Evolutionary conservation across 2,797 vertebrate species (phyloP).

Genomic region (Thalassophryne amazonica): DNA sequence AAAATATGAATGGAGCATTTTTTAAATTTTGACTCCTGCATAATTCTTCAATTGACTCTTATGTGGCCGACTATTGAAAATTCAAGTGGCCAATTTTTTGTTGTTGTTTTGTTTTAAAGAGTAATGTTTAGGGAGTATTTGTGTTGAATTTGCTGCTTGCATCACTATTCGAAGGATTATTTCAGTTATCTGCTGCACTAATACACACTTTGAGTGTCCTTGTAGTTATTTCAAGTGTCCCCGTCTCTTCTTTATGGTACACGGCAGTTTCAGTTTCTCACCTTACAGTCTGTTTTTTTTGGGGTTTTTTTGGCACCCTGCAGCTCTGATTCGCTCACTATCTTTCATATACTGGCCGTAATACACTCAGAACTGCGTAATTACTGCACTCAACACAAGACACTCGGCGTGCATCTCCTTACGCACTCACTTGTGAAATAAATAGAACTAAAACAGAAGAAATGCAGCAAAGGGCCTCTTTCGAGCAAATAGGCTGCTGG

Average conservation of each 20-base stretch:
- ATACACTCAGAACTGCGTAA: slow-evolving; percentile 65
- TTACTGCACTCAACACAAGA: slow-evolving; percentile 60
- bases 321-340: slow-evolving; percentile 46
- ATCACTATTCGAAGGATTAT: too few relatives aligned
- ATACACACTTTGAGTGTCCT: too few relatives aligned
- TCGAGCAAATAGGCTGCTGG: slow-evolving; percentile 77
- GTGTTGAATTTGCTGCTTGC: too few relatives aligned
- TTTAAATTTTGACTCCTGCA: too few relatives aligned
- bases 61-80: too few relatives aligned
- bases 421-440: slow-evolving; percentile 72
- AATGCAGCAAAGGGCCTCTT: slow-evolving; percentile 75
- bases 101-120: too few relatives aligned
- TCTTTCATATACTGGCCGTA: slow-evolving; percentile 57
- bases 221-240: slow-evolving; percentile 45
- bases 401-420: slow-evolving; percentile 71
- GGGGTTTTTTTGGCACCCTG: slow-evolving; percentile 39
- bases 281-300: slow-evolving; percentile 58
- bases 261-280: slow-evolving; percentile 22
- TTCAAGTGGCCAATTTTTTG: too few relatives aligned
- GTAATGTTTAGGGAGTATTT: too few relatives aligned
- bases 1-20: too few relatives aligned
- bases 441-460: slow-evolving; percentile 76
- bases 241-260: slow-evolving; percentile 43
- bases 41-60: too few relatives aligned
- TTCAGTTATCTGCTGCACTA: too few relatives aligned